Evolutionary conservation across 2,113 vertebrate species (phyloP), one percentile per base, ranked within the genome.

Genomic region (Lophotis ruficrista): DNA sequence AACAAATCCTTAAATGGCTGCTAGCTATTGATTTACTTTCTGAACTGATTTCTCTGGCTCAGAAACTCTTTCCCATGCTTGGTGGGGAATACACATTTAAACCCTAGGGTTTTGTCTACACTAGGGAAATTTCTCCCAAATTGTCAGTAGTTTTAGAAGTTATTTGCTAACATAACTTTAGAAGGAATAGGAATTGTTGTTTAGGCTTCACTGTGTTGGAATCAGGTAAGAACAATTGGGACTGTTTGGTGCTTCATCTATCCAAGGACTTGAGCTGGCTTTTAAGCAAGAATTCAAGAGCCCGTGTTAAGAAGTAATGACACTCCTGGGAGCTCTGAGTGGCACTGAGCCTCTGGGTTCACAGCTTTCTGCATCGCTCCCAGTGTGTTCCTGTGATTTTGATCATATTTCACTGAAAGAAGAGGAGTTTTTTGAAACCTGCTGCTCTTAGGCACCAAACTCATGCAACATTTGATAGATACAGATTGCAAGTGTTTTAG

Each of bases 1-100:
- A 91, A 94, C 41, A 65, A 88, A 77, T 18, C 51, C 76, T 84
- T 82, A 72, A 89, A 79, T 31, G 45, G 6, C 41, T 94, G 14
- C 20, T 84, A 84, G 50, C 61, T 91, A 91, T 91, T 92, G 77
- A 94, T 96, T 96, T 89, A 61, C 45, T 82, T 95, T 95, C 65
- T 89, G 73, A 95, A 35, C 31, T 77, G 33, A 95, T 93, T 89
- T 87, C 51, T 81, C 69, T 79, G 60, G 51, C 60, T 95, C 65
- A 92, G 48, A 93, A 91, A 84, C 35, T 93, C 2, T 56, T 91
- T 95, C 64, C 28, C 68, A 35, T 9, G 3, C 41, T 89, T 82
- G 24, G 9, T 69, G 37, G 21, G 22, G 57, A 91, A 89, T 56
- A 82, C 5, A 50, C 6, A 12, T 77, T 89, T 75, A 76, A 94